These are phyloP conservation scores for Drosophila elegans DNA, from an alignment of 1,140 invertebrate species.

Conservation along the genomic window DNA sequence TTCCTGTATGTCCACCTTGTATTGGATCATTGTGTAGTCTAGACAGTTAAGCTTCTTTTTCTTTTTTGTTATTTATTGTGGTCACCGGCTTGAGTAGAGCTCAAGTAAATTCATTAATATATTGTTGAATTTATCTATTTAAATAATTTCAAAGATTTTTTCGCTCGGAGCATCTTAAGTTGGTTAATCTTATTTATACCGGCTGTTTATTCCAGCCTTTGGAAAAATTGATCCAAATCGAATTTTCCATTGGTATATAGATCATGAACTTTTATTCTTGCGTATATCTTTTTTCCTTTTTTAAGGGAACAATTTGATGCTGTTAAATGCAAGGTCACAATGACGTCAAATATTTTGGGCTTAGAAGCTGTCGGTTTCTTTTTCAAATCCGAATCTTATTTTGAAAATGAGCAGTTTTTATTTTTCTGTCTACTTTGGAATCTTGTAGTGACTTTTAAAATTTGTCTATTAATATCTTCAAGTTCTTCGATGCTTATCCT, in stretches of 20 bases:
- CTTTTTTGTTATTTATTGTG: conserved; percentile 3
- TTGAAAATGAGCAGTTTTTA: background rate
- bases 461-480: background rate
- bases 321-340: too few species aligned
- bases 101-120: conserved; percentile 1
- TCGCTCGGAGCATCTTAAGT: conserved; percentile 7
- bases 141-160: conserved; percentile 8
- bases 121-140: conserved; percentile 5
- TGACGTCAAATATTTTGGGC: too few species aligned
- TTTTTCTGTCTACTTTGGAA: background rate
- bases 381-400: background rate
- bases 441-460: conserved; percentile 3
- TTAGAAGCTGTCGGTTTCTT: background rate
- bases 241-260: background rate
- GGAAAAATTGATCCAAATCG: conserved; percentile 1
- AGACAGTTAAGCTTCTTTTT: background rate
- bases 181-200: background rate
- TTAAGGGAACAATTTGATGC: background rate
- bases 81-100: background rate
- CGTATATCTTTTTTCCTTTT: too few species aligned
- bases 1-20: background rate
- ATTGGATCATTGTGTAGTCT: too few species aligned
- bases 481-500: background rate
- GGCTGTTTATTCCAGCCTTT: conserved; percentile 7
- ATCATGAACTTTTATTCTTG: too few species aligned